Conservation (phyloP, 92 coral and sea anemone genomes). For the Heteractis magnifica region DNA sequence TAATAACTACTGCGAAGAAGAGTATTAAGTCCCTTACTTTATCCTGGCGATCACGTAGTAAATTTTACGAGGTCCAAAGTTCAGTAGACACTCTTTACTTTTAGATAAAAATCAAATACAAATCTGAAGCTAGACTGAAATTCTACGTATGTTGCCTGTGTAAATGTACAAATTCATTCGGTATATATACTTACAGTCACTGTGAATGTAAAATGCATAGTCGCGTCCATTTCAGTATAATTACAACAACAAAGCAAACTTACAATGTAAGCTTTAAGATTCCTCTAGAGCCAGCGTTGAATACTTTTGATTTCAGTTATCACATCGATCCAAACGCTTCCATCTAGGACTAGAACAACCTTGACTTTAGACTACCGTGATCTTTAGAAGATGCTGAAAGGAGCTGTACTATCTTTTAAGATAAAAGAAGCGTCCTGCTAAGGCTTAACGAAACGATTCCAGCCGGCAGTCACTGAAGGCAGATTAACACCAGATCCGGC, state of each 20-base stretch:
- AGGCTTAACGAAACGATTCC: not conserved
- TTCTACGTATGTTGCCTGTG: too few species aligned
- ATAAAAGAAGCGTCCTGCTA: not conserved
- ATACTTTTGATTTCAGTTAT: not conserved
- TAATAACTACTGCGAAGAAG: too few species aligned
- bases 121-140: not conserved
- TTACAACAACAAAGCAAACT: not conserved
- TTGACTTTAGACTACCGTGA: not conserved
- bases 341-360: not conserved
- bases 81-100: not conserved
- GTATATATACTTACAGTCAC: too few species aligned
- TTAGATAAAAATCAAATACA: too few species aligned
- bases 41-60: not conserved
- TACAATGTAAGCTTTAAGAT: not conserved
- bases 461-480: not conserved
- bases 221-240: not conserved
- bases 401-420: not conserved
- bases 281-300: not conserved
- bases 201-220: not conserved
- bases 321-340: not conserved
- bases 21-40: too few species aligned
- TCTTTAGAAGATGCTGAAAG: not conserved
- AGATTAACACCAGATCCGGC: not conserved
- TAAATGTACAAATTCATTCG: too few species aligned
- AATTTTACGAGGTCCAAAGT: not conserved